Conservation (phyloP, 2,113 vertebrate genomes). For the Ranitomeya imitator region DNA sequence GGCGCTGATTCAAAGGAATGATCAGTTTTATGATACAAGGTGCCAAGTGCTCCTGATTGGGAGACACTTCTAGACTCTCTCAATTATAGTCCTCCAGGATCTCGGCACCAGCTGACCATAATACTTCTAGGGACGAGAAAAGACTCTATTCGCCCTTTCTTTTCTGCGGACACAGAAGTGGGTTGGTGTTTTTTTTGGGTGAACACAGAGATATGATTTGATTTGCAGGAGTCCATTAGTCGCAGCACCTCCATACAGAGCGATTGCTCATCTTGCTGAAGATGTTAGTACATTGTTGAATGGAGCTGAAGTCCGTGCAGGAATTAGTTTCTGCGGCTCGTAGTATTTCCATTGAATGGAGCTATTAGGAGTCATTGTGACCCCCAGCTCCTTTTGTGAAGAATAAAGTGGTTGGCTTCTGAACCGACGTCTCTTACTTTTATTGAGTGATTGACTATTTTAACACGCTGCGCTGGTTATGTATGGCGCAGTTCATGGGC, state of each 20-base stretch:
- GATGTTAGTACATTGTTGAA: constrained; percentile 34
- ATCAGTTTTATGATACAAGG: too few species aligned
- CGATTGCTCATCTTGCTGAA: constrained; percentile 37
- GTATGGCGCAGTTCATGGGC: constrained; percentile 69
- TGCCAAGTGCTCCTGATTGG: too few species aligned
- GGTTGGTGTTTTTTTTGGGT: not conserved
- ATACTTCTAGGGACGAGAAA: not conserved
- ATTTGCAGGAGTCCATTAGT: constrained; percentile 37
- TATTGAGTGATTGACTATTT: constrained; percentile 61
- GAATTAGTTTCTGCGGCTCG: constrained; percentile 34
- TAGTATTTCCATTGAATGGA: constrained; percentile 34
- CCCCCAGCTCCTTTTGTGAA: constrained; percentile 51
- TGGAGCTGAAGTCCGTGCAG: not conserved
- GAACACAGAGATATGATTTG: not conserved
- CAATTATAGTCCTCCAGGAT: too few species aligned
- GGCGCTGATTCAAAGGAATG: too few species aligned
- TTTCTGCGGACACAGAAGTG: not conserved
- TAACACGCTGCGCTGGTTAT: constrained; percentile 61
- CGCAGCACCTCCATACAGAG: not conserved
- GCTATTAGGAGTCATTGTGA: constrained; percentile 47
- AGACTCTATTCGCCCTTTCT: not conserved
- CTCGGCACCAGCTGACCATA: not conserved
- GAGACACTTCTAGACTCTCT: too few species aligned
- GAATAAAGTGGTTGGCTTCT: constrained; percentile 62
- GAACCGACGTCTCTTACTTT: constrained; percentile 64